These are phyloP conservation scores for Drosophila sproati DNA, from an alignment of 1,140 invertebrate species.

Conservation along the genomic window DNA sequence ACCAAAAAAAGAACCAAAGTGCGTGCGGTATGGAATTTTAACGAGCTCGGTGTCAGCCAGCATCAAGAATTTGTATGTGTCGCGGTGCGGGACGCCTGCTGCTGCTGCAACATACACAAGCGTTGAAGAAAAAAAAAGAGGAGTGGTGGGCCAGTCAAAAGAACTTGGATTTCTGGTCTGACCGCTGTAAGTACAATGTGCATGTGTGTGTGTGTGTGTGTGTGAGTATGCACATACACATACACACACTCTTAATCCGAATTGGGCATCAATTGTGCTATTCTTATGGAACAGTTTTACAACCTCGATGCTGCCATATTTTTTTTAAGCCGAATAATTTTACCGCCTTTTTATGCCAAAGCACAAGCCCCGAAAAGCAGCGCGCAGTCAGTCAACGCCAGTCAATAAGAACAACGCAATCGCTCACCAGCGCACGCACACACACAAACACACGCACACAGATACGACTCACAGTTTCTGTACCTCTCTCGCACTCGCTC, in stretches of 20 bases:
- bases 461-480: slow-evolving; percentile 45
- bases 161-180: slow-evolving; percentile 44
- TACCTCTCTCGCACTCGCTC: slow-evolving; percentile 40
- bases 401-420: slow-evolving; percentile 77
- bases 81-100: slow-evolving; percentile 41
- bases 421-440: slow-evolving; percentile 44
- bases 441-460: slow-evolving; percentile 46
- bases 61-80: slow-evolving; percentile 48
- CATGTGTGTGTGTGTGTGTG: slow-evolving; percentile 18
- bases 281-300: neutral
- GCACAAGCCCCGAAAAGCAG: slow-evolving; percentile 57
- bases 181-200: slow-evolving; percentile 50
- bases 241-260: slow-evolving; percentile 18
- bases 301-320: slow-evolving; percentile 44
- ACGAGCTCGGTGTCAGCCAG: slow-evolving; percentile 14
- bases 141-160: slow-evolving; percentile 48
- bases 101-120: slow-evolving; percentile 46
- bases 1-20: slow-evolving; percentile 25
- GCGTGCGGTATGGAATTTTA: slow-evolving; percentile 29
- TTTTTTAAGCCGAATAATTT: slow-evolving; percentile 53
- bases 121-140: slow-evolving; percentile 38
- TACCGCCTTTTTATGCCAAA: slow-evolving; percentile 71
- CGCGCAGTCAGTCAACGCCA: slow-evolving; percentile 48
- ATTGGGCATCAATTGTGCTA: neutral
- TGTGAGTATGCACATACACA: neutral